phyloP scores from a whole-genome alignment of 2,113 vertebrate genomes.

The Atlantisia rogersi region DNA sequence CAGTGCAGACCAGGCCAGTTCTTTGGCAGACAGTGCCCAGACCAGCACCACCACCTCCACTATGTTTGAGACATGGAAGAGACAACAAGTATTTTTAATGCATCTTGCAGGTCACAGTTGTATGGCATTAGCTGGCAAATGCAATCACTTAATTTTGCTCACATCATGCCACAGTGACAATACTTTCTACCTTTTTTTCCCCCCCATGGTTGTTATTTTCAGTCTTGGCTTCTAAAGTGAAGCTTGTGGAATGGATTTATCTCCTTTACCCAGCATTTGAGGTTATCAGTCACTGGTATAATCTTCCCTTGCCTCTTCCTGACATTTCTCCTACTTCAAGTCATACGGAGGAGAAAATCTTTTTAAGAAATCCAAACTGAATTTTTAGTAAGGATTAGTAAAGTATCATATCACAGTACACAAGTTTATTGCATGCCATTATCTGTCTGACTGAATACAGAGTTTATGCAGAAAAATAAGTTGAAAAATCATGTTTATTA shows the following conservation, averaged over 20 bases:
- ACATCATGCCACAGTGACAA: neutral
- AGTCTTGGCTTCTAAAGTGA: neutral
- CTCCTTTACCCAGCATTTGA: neutral
- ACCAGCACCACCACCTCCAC: neutral
- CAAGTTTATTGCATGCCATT: neutral
- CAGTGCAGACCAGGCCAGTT: accelerated
- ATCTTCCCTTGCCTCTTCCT: neutral
- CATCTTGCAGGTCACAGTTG: neutral
- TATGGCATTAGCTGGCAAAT: neutral
- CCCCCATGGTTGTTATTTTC: neutral
- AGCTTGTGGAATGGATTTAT: neutral
- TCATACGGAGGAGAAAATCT: neutral
- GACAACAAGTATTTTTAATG: neutral
- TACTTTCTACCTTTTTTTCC: neutral
- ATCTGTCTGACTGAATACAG: neutral
- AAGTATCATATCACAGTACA: neutral
- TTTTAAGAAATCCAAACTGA: neutral
- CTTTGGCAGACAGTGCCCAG: neutral
- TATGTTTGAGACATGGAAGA: neutral
- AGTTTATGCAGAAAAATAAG: neutral
- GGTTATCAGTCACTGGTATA: neutral
- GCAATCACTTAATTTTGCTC: neutral
- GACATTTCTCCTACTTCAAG: neutral
- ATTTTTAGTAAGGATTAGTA: neutral
- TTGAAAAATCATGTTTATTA: neutral